phyloP scores from a whole-genome alignment of 2,888 invertebrate species.

The Cerastis rubricosa region DNA sequence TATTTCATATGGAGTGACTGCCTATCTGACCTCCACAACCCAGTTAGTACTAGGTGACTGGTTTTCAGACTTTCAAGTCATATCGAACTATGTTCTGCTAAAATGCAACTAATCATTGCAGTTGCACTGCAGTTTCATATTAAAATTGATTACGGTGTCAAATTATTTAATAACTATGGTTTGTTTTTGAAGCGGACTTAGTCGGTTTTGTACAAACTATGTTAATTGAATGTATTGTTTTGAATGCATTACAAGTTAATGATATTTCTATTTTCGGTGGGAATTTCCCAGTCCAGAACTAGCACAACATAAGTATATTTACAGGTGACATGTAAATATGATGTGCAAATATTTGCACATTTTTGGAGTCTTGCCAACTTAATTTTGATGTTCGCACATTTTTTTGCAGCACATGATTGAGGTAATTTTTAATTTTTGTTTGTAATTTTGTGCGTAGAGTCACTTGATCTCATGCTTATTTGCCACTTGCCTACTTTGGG shows the following conservation, averaged over 20 bases:
- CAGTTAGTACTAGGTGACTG: too few relatives aligned
- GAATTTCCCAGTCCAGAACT: constrained; percentile 21
- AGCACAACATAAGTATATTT: constrained; percentile 1
- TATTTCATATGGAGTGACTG: too few relatives aligned
- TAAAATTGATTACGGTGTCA: background rate
- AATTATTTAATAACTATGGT: background rate
- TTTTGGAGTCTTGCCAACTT: constrained; percentile 10
- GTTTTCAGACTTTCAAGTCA: background rate
- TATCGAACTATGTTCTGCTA: background rate
- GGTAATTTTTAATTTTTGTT: background rate
- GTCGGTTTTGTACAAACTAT: constrained; percentile 1
- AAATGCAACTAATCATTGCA: background rate
- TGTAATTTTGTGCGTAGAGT: background rate
- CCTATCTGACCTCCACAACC: too few relatives aligned
- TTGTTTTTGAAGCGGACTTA: constrained; percentile 23
- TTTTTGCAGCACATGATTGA: background rate
- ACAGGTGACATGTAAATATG: constrained; percentile 14
- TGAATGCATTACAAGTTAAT: constrained; percentile 18
- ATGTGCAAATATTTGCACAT: constrained; percentile 30
- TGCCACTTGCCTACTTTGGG: background rate
- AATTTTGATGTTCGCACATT: constrained; percentile 33
- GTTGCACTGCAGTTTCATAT: background rate
- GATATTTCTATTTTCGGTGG: constrained; percentile 29
- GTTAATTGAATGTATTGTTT: constrained; percentile 31
- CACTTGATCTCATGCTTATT: background rate